Evolutionary conservation across 2,113 vertebrate species (phyloP).

Genomic region (Apteryx mantelli): DNA sequence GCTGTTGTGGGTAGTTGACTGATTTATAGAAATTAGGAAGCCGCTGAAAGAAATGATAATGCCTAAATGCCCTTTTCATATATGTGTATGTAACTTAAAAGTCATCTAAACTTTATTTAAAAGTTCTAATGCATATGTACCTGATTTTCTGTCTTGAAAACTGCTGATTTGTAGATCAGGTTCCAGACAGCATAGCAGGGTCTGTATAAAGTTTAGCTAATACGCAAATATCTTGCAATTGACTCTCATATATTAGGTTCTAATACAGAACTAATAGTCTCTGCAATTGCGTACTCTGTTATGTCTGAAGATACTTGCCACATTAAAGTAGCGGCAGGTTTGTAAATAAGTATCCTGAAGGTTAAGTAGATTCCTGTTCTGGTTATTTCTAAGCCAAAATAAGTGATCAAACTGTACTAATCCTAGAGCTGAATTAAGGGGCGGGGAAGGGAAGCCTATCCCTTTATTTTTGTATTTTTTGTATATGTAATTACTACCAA

Average conservation of each 20-base stretch:
- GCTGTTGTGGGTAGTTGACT: not conserved
- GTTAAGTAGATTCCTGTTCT: not conserved
- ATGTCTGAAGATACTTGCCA: not conserved
- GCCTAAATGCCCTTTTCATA: not conserved
- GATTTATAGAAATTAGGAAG: not conserved
- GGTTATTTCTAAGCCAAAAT: not conserved
- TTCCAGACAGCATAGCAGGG: not conserved
- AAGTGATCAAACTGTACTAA: not conserved
- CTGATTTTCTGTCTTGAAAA: not conserved
- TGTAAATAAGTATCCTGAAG: not conserved
- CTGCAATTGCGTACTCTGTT: rapidly evolving
- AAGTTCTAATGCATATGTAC: rapidly evolving
- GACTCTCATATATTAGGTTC: not conserved
- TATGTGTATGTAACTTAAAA: not conserved
- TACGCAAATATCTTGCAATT: rapidly evolving
- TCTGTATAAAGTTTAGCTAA: not conserved
- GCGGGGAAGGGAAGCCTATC: no score
- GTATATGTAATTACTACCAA: rapidly evolving
- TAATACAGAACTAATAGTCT: not conserved
- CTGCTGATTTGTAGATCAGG: not conserved
- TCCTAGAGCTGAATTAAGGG: not conserved
- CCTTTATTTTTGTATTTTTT: not conserved
- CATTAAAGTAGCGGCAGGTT: not conserved
- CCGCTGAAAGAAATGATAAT: not conserved
- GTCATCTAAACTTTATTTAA: not conserved